Percentiles rank a stretch among this genome's conserved stretches.
Conservation (phyloP, 1,140 invertebrate species). For the Lamellibrachia luymesi region DNA sequence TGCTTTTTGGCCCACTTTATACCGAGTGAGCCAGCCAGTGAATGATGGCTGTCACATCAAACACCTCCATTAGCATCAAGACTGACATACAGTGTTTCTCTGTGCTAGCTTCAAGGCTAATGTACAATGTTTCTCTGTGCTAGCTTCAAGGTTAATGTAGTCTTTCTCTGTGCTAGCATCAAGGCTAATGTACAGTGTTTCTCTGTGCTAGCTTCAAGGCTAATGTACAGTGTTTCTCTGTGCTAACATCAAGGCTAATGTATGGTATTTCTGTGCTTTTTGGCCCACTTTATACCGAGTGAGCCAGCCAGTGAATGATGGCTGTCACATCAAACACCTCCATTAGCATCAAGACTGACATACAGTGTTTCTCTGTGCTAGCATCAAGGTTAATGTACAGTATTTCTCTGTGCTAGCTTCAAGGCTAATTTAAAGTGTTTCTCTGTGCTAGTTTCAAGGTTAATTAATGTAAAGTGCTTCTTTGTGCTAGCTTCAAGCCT, state of each 20-base stretch:
- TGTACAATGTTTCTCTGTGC: not conserved
- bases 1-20: not conserved
- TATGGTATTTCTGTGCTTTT: not conserved
- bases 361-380: too few relatives aligned
- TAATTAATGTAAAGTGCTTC: too few relatives aligned
- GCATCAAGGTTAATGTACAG: too few relatives aligned
- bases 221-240: not conserved
- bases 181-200: not conserved
- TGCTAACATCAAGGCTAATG: not conserved
- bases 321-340: too few relatives aligned
- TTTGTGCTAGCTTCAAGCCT: too few relatives aligned
- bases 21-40: not conserved
- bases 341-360: too few relatives aligned
- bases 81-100: not conserved
- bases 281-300: not conserved
- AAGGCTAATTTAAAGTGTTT: too few relatives aligned
- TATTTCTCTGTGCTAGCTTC: too few relatives aligned
- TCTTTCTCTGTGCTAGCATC: not conserved
- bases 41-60: not conserved
- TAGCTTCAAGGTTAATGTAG: not conserved
- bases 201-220: not conserved
- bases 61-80: not conserved
- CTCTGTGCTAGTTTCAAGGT: too few relatives aligned
- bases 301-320: too few relatives aligned
- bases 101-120: not conserved